Evolutionary conservation across 2,797 vertebrate genomes (phyloP), one percentile per base, ranked within the genome.

Genomic region (Caiman crocodilus): DNA sequence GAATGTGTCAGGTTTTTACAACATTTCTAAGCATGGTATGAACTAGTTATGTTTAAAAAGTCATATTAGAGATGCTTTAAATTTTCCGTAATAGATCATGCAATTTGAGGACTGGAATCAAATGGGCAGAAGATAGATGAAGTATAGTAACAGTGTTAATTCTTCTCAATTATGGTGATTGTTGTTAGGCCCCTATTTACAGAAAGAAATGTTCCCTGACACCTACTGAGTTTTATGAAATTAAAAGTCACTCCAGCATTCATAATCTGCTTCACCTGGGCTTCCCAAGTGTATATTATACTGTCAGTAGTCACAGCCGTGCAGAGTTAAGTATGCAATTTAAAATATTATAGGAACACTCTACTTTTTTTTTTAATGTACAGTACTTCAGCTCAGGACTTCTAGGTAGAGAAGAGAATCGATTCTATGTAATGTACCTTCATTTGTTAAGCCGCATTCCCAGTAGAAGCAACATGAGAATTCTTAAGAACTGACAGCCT

Each of bases 201-300:
- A 92, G 55, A 21, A 25, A 18, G 60, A 92, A 84, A 65, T 18
- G 84, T 84, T 87, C 93, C 78, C 30, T 65, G 91, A 82, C 56
- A 85, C 96, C 88, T 92, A 89, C 94, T 90, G 73, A 23, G 81
- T 82, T 89, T 79, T 82, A 42, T 63, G 73, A 94, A 96, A 92
- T 90, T 88, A 71, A 94, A 95, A 61, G 4, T 65, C 89, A 80
- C 58, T 91, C 88, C 88, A 85, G 91, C 74, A 94, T 90, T 97
- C 35, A 92, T 5, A 30, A n/a, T 87, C 88, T 65, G 63, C 57
- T 28, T 78, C 79, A 42, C 58, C 90, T 92, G 93, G 78, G 92
- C 75, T 96, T 97, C 94, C 95, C 94, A 94, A 63, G 50, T 14
- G 74, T 96, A 89, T 67, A 79, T 96, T 91, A 96, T 75, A 5